Evolutionary conservation across 2,797 vertebrate species (phyloP).

Genomic region (Sebastes diaconus): DNA sequence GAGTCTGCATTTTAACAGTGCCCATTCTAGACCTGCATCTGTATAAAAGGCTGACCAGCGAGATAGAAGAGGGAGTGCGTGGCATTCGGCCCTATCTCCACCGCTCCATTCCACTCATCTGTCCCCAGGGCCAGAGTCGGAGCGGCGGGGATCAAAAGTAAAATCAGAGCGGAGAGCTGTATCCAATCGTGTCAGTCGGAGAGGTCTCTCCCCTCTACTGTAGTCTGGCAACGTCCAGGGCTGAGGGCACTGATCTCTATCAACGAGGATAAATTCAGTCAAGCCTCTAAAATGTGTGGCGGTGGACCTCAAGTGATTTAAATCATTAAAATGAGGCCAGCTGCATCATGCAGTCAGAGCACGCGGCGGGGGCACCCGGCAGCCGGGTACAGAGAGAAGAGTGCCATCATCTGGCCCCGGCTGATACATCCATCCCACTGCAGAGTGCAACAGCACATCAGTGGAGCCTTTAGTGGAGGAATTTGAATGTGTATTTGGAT

Average conservation of each 20-base stretch:
- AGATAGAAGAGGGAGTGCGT: constrained; percentile 50
- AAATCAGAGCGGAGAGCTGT: constrained; percentile 75
- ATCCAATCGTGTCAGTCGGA: constrained; percentile 76
- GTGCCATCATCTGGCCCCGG: constrained; percentile 80
- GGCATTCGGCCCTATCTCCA: constrained; percentile 63
- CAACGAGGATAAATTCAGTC: constrained; percentile 79
- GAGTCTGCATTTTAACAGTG: constrained; percentile 29
- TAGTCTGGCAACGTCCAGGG: constrained; percentile 73
- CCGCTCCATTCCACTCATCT: constrained; percentile 63
- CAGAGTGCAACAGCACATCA: constrained; percentile 37
- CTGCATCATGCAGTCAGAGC: constrained; percentile 67
- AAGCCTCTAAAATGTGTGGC: constrained; percentile 76
- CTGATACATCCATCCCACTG: constrained; percentile 63
- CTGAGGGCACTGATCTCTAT: constrained; percentile 79
- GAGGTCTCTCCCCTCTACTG: constrained; percentile 74
- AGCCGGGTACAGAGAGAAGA: constrained; percentile 76
- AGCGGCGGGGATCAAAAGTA: constrained; percentile 75
- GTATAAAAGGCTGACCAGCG: constrained; percentile 64
- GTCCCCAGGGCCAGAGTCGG: constrained; percentile 69
- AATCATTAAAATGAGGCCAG: constrained; percentile 80
- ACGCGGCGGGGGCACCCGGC: constrained; percentile 54
- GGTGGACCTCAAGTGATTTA: constrained; percentile 77
- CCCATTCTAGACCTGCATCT: constrained; percentile 47
- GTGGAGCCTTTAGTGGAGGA: constrained; percentile 17
- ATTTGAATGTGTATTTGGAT: constrained; percentile 14